These are phyloP conservation scores for Setophaga coronata DNA, from an alignment of 2,113 vertebrate genomes.

Conservation along the genomic window DNA sequence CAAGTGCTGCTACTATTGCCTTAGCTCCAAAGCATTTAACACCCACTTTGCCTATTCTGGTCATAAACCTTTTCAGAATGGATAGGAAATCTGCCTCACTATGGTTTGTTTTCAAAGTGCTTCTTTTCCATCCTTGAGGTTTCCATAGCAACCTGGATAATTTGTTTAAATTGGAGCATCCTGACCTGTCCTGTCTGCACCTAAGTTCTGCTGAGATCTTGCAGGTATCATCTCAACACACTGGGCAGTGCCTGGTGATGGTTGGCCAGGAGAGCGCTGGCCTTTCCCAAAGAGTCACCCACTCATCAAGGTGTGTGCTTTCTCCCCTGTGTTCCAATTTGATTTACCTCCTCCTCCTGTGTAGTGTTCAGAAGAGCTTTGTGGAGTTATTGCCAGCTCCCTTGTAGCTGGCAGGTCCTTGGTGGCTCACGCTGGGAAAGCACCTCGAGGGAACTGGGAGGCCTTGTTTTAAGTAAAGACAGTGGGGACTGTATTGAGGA, in stretches of 20 bases:
- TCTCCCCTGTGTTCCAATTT: not conserved
- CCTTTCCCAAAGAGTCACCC: not conserved
- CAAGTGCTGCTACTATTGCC: conserved; percentile 18
- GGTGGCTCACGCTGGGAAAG: fast-evolving
- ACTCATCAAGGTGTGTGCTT: not conserved
- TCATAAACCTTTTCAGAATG: conserved; percentile 50
- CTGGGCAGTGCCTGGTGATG: not conserved
- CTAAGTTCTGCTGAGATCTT: not conserved
- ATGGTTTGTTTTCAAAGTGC: not conserved
- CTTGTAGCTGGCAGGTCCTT: not conserved
- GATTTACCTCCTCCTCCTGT: not conserved
- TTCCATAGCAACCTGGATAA: conserved; percentile 59
- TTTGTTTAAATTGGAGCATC: conserved; percentile 38
- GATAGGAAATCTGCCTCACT: conserved; percentile 32
- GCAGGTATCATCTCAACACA: not conserved
- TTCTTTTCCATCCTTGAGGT: conserved; percentile 41
- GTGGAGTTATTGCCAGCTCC: not conserved
- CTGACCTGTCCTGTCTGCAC: not conserved
- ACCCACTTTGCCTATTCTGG: conserved; percentile 72
- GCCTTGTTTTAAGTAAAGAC: not conserved
- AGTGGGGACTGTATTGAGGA: not conserved
- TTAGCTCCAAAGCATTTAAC: conserved; percentile 24
- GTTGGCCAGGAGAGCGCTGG: fast-evolving
- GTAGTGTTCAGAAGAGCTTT: not conserved
- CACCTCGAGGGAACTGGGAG: fast-evolving